Percentiles rank a stretch among this genome's conserved stretches.
Evolutionary conservation across 92 coral and sea anemone species (phyloP).

Genomic region (Phenganax subtilis): DNA sequence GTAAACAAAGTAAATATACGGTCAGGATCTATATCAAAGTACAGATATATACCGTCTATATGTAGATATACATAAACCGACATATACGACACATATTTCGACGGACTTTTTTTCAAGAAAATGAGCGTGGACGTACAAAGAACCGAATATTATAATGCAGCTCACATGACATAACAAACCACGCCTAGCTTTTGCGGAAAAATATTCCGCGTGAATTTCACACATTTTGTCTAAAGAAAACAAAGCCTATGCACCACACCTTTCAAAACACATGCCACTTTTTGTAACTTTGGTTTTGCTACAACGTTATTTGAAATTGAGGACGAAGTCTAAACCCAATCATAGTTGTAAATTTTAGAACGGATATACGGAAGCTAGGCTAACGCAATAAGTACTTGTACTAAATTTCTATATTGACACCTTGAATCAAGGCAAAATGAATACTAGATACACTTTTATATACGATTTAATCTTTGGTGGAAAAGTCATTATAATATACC

Average conservation of each 20-base stretch:
- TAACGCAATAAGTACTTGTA: background rate
- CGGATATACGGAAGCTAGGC: constrained; percentile 6
- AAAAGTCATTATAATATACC: constrained; percentile 17
- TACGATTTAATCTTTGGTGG: background rate
- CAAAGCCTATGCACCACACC: background rate
- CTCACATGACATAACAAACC: constrained; percentile 2
- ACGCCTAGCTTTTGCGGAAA: background rate
- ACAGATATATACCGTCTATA: background rate
- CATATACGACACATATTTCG: no score
- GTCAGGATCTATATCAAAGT: background rate
- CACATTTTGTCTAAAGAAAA: background rate
- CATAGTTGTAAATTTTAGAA: constrained; percentile 22
- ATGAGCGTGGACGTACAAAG: background rate
- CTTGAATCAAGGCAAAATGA: constrained; percentile 15
- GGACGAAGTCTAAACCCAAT: background rate
- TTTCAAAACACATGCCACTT: constrained; percentile 4
- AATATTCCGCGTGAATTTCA: background rate
- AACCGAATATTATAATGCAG: background rate
- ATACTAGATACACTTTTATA: constrained; percentile 14
- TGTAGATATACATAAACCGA: no score
- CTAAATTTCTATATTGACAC: constrained; percentile 14
- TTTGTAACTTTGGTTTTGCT: background rate
- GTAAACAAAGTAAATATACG: constrained; percentile 2
- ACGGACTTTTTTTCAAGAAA: background rate
- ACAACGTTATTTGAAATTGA: constrained; percentile 15